Evolutionary conservation across 2,113 vertebrate species (phyloP).

Genomic region (Ranitomeya imitator): DNA sequence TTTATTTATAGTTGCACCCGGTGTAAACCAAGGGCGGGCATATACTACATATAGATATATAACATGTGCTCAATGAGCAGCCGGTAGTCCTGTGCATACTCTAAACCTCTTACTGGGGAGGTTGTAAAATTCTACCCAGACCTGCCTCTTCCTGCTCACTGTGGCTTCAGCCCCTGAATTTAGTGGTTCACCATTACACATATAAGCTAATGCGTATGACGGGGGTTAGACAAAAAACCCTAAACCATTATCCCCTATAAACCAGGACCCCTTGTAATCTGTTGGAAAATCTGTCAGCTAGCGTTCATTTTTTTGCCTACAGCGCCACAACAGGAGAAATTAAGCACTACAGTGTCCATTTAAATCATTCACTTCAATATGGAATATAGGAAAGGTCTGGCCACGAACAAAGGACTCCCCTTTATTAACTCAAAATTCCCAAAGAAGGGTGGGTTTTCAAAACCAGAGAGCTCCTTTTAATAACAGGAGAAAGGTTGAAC

Average conservation of each 20-base stretch:
- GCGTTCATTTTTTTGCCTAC: not conserved
- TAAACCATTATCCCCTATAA: not conserved
- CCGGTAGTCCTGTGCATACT: slow-evolving; percentile 26
- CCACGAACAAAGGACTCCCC: too few species aligned
- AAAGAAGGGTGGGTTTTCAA: too few species aligned
- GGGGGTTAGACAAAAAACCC: slow-evolving; percentile 66
- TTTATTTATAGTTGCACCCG: slow-evolving; percentile 27
- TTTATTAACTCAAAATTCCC: too few species aligned
- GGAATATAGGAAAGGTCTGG: too few species aligned
- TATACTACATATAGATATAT: slow-evolving; percentile 7
- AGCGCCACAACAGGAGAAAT: too few species aligned
- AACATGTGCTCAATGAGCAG: slow-evolving; percentile 4
- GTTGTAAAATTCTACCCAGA: slow-evolving; percentile 37
- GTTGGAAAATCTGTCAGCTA: too few species aligned
- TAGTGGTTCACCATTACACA: slow-evolving; percentile 63
- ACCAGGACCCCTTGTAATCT: too few species aligned
- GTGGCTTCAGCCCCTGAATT: slow-evolving; percentile 33
- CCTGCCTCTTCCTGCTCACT: slow-evolving; percentile 26
- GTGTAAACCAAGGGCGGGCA: slow-evolving; percentile 1
- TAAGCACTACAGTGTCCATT: too few species aligned
- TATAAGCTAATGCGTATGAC: slow-evolving; percentile 68
- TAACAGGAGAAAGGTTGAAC: too few species aligned
- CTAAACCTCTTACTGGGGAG: slow-evolving; percentile 30
- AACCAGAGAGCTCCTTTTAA: too few species aligned
- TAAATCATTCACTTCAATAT: too few species aligned